Evolutionary conservation across 2,888 invertebrate genomes (phyloP).

Genomic region (Oscheius sp.): DNA sequence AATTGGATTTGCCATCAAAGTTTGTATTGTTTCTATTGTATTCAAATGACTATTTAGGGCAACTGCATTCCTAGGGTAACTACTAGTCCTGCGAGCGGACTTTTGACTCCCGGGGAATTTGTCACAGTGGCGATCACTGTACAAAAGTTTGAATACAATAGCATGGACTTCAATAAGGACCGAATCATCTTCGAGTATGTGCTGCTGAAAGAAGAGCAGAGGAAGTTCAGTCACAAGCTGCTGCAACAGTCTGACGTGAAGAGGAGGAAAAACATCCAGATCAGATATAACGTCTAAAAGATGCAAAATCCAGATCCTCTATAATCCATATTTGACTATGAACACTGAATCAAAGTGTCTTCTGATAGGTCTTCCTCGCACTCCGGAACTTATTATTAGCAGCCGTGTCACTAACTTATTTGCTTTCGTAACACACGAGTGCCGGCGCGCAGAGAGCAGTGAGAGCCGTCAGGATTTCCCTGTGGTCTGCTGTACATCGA

Average conservation of each 20-base stretch:
- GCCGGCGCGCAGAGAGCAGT: conserved; percentile 13
- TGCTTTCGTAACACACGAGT: conserved; percentile 34
- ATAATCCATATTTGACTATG: too few species aligned
- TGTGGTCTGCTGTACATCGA: conserved; percentile 25
- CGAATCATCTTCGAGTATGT: conserved; percentile 28
- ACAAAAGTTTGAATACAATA: not conserved
- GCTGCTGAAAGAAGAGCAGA: conserved; percentile 28
- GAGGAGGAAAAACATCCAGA: conserved; percentile 27
- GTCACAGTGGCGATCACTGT: not conserved
- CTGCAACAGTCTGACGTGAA: conserved; percentile 9
- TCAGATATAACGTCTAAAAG: conserved; percentile 13
- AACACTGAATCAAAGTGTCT: too few species aligned
- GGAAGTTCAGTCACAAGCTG: conserved; percentile 26
- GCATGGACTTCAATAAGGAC: conserved; percentile 14
- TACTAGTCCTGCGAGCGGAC: not conserved
- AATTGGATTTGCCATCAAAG: conserved; percentile 12
- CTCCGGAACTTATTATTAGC: conserved; percentile 25
- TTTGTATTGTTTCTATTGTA: not conserved
- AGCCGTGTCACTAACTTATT: conserved; percentile 37
- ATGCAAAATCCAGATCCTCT: not conserved
- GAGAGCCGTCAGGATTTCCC: not conserved
- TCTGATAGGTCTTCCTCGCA: too few species aligned
- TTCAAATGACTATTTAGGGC: not conserved
- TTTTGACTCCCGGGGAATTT: not conserved
- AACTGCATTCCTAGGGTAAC: not conserved